Evolutionary conservation across 2,888 invertebrate genomes (phyloP).

Genomic region (Anodontia alba): DNA sequence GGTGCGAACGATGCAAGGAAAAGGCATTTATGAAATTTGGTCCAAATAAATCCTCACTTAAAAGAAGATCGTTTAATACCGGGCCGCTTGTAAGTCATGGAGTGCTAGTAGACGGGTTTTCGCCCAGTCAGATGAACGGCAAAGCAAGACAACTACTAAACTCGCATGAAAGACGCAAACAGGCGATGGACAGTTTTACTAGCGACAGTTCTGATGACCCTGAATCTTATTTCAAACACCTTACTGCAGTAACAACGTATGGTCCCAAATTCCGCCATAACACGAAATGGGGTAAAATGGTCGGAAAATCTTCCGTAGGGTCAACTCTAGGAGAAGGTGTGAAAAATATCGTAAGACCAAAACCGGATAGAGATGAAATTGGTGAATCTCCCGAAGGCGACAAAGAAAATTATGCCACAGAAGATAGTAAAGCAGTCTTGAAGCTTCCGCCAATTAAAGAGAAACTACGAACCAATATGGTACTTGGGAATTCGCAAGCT

Average conservation of each 20-base stretch:
- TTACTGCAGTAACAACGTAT: conserved; percentile 64
- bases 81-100: conserved; percentile 79
- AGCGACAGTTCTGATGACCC: conserved; percentile 70
- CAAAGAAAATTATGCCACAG: conserved; percentile 18
- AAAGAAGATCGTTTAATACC: conserved; percentile 64
- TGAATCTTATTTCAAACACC: conserved; percentile 76
- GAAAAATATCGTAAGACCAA: conserved; percentile 36
- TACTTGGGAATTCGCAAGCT: conserved; percentile 50
- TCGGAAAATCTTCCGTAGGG: conserved; percentile 60
- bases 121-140: conserved; percentile 78
- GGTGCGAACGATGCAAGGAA: conserved; percentile 82
- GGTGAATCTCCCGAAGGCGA: conserved; percentile 44
- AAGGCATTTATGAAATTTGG: conserved; percentile 77
- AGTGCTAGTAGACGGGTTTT: conserved; percentile 79
- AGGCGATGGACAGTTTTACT: conserved; percentile 49
- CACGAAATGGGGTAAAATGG: conserved; percentile 70
- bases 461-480: conserved; percentile 47
- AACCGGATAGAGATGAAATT: conserved; percentile 49
- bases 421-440: conserved; percentile 21
- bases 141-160: conserved; percentile 64
- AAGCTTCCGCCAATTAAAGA: conserved; percentile 67
- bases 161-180: conserved; percentile 53
- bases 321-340: conserved; percentile 58
- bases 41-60: conserved; percentile 77
- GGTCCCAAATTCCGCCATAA: conserved; percentile 67